phyloP scores from a whole-genome alignment of 2,888 invertebrate species.

The Enchytraeus crypticus region DNA sequence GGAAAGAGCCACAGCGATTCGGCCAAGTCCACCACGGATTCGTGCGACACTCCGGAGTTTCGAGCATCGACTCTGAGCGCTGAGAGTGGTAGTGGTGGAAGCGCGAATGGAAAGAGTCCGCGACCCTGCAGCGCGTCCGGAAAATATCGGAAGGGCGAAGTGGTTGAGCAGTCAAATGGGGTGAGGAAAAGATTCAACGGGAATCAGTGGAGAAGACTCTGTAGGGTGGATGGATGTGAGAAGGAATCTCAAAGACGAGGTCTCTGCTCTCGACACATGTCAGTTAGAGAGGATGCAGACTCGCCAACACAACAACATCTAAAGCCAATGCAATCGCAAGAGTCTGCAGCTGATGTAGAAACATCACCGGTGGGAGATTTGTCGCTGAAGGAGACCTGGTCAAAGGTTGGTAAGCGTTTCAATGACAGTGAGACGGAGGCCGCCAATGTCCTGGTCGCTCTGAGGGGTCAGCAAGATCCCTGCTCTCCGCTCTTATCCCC shows the following conservation, averaged over 20 bases:
- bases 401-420: not conserved
- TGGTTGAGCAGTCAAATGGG: constrained; percentile 79
- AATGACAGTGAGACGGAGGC: constrained; percentile 70
- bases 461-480: constrained; percentile 54
- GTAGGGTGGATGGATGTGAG: constrained; percentile 86
- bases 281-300: constrained; percentile 66
- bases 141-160: constrained; percentile 73
- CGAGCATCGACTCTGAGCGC: constrained; percentile 14
- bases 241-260: constrained; percentile 96
- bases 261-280: constrained; percentile 90
- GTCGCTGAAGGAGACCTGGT: not conserved
- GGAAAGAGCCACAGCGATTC: constrained; percentile 13
- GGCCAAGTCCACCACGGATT: constrained; percentile 8
- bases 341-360: not conserved
- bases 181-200: constrained; percentile 98
- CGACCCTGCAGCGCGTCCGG: too few species aligned
- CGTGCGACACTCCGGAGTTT: constrained; percentile 5
- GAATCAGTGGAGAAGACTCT: constrained; percentile 95
- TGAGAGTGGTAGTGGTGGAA: not conserved
- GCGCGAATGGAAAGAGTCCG: constrained; percentile 23
- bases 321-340: not conserved
- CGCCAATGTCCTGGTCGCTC: constrained; percentile 87
- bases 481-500: not conserved
- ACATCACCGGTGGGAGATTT: not conserved
- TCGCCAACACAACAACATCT: too few species aligned